Conservation (phyloP, 2,797 vertebrate genomes). For the Smutsia temminckii region DNA sequence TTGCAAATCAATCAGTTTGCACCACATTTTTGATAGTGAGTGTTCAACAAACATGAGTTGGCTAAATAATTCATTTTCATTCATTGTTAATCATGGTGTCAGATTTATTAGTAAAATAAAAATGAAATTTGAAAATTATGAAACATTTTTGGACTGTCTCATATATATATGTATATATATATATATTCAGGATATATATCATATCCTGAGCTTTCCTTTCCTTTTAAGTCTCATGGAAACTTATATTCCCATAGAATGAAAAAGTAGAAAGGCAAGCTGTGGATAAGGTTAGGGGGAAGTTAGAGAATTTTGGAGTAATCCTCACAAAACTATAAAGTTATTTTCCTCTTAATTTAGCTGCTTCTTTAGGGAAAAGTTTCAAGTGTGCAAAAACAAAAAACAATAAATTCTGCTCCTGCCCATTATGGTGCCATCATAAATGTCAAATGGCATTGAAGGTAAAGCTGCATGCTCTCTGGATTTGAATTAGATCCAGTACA, state of each 20-base stretch:
- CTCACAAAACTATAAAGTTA: background rate
- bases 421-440: background rate
- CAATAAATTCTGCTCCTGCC: background rate
- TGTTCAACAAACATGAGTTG: background rate
- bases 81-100: background rate
- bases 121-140: background rate
- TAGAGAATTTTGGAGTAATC: background rate
- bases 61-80: background rate
- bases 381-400: background rate
- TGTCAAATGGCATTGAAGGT: background rate
- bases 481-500: background rate
- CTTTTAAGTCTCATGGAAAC: background rate
- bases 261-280: background rate
- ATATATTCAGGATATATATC: background rate
- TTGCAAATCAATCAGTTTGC: background rate
- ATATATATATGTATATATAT: no score
- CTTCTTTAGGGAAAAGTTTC: background rate
- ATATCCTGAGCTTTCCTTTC: background rate
- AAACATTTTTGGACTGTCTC: no score
- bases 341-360: background rate
- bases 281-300: background rate
- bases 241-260: background rate
- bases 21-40: background rate
- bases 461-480: background rate
- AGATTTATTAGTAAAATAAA: background rate